Conservation (phyloP, 2,888 invertebrate species). For the Erynnis tages region DNA sequence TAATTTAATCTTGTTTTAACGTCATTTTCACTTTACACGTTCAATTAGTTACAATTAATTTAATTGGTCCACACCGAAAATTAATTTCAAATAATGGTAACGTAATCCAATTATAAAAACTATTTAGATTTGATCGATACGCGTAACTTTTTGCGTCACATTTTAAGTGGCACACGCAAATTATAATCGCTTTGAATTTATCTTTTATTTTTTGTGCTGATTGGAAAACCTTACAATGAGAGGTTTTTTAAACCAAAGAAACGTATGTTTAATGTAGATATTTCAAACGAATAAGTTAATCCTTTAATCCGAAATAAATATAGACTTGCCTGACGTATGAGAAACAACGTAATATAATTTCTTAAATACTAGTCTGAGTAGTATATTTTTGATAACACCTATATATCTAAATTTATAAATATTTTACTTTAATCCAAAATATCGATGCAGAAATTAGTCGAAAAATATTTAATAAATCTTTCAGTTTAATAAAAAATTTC, state of each 20-base stretch:
- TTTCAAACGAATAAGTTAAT: no score
- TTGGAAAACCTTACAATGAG: no score
- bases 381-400: neutral
- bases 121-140: no score
- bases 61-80: slow-evolving; percentile 47
- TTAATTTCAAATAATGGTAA: slow-evolving; percentile 29
- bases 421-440: neutral
- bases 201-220: no score
- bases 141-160: no score
- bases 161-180: no score
- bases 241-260: no score
- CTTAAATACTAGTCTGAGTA: neutral
- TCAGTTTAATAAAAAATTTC: neutral
- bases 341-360: no score
- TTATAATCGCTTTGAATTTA: no score
- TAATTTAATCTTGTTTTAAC: neutral
- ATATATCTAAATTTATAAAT: neutral
- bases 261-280: no score
- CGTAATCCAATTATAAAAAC: neutral
- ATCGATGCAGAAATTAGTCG: slow-evolving; percentile 1
- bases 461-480: neutral
- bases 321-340: no score
- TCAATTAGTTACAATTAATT: slow-evolving; percentile 21
- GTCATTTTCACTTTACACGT: slow-evolving; percentile 2
- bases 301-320: no score